phyloP scores from a whole-genome alignment of 2,797 vertebrate species.

The Danio kyathit region DNA sequence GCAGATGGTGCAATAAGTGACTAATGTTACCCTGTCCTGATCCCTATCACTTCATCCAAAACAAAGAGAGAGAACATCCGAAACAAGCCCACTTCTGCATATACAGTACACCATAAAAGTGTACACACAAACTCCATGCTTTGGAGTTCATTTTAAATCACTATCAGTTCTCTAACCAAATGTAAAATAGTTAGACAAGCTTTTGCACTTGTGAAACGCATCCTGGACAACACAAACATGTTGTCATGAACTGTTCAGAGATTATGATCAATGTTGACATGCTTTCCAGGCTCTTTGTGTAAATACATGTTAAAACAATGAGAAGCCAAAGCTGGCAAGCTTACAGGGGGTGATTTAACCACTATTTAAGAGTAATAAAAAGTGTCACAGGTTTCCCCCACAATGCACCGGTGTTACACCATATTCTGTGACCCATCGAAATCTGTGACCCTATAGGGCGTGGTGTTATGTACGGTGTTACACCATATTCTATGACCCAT shows the following conservation, averaged over 20 bases:
- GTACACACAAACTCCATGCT: neutral
- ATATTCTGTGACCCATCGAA: no score
- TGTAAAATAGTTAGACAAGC: neutral
- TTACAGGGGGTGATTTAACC: neutral
- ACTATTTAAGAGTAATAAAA: no score
- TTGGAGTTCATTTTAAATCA: neutral
- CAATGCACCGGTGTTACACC: no score
- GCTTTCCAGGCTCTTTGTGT: neutral
- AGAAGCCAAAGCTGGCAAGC: neutral
- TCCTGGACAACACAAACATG: neutral
- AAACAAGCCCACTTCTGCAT: neutral
- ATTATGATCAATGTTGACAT: neutral
- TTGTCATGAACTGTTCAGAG: neutral
- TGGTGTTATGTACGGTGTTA: no score
- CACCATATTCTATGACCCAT: no score
- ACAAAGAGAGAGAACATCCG: neutral
- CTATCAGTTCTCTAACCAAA: no score
- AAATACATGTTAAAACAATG: neutral
- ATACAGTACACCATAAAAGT: neutral
- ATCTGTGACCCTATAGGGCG: no score
- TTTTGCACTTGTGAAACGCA: neutral
- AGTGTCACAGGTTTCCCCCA: no score
- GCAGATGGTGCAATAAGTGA: slow-evolving; percentile 7
- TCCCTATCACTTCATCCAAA: slow-evolving; percentile 7
- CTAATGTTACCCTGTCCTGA: slow-evolving; percentile 16